A percentile compares a stretch with the other conserved stretches of the same genome.
Conservation (phyloP, 2,888 invertebrate species). For the Cephus rjabovi region DNA sequence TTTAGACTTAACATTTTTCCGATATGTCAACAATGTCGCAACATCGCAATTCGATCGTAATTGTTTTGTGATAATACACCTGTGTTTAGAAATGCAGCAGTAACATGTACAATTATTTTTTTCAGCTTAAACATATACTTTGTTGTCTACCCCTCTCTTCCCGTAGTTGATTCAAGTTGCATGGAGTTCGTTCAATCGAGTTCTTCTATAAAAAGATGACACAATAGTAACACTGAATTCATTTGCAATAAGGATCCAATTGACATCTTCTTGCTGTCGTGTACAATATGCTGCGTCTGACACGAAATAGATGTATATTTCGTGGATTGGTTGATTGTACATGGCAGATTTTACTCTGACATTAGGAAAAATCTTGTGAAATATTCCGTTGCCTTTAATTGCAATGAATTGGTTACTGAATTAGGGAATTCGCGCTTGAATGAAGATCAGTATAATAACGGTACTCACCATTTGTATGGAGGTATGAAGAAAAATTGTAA, state of each 20-base stretch:
- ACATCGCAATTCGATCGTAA: conserved; percentile 8
- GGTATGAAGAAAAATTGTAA: not conserved
- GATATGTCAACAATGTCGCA: not conserved
- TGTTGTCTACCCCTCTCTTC: not conserved
- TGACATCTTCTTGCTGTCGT: not conserved
- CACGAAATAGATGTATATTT: not conserved
- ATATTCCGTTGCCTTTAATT: not conserved
- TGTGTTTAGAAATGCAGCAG: conserved; percentile 9
- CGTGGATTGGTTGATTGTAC: not conserved
- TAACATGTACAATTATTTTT: conserved; percentile 16
- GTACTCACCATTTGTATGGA: not conserved
- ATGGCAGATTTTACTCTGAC: not conserved
- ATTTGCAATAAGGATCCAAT: not conserved
- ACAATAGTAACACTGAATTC: no score
- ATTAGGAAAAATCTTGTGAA: not conserved
- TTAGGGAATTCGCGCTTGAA: not conserved
- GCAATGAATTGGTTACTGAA: not conserved
- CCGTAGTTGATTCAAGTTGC: not conserved
- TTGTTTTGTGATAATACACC: conserved; percentile 14
- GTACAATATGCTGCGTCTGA: not conserved
- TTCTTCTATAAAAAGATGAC: no score
- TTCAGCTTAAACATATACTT: not conserved
- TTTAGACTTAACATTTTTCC: conserved; percentile 13
- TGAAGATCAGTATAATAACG: not conserved
- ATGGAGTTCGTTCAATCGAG: not conserved